A percentile compares a stretch with the other conserved stretches of the same genome.
Evolutionary conservation across 2,888 invertebrate species (phyloP).

Genomic region (Poecilobothrus nobilitatus): DNA sequence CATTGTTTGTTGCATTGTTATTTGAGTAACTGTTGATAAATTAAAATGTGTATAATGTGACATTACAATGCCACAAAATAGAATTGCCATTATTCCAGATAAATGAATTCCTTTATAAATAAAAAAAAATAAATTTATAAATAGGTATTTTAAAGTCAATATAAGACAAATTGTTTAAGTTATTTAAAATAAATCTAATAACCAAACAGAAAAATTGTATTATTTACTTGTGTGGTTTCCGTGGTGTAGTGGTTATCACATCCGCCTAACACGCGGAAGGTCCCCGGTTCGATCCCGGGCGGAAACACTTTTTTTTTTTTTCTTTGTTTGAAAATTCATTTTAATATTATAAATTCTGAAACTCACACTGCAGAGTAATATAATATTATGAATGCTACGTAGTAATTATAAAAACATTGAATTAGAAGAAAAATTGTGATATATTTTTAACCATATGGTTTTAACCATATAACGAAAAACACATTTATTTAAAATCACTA

Average conservation of each 20-base stretch:
- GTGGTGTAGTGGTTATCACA: slow-evolving; percentile 13
- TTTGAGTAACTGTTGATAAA: slow-evolving; percentile 94
- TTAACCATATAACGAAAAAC: no score
- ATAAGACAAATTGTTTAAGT: no score
- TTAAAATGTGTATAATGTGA: slow-evolving; percentile 99
- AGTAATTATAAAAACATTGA: no score
- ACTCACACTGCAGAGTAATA: no score
- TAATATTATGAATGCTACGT: no score
- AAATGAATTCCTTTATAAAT: slow-evolving; percentile 54
- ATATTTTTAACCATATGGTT: no score
- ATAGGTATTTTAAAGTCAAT: no score
- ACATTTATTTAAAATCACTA: no score
- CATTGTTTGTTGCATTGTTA: slow-evolving; percentile 99
- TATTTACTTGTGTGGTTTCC: not conserved
- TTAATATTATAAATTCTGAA: no score
- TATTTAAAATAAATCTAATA: not conserved
- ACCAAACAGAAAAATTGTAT: not conserved
- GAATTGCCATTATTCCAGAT: slow-evolving; percentile 97
- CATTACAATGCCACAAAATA: slow-evolving; percentile 99
- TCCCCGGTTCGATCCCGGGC: slow-evolving; percentile 13
- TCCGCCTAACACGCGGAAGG: slow-evolving; percentile 13
- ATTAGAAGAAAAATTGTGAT: no score
- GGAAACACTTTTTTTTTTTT: slow-evolving; percentile 9
- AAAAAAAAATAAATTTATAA: not conserved
- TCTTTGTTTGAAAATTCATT: no score